Percentiles rank a stretch among this genome's conserved stretches.
phyloP scores from a whole-genome alignment of 1,140 invertebrate genomes.

The Neomicropteryx cornuta region DNA sequence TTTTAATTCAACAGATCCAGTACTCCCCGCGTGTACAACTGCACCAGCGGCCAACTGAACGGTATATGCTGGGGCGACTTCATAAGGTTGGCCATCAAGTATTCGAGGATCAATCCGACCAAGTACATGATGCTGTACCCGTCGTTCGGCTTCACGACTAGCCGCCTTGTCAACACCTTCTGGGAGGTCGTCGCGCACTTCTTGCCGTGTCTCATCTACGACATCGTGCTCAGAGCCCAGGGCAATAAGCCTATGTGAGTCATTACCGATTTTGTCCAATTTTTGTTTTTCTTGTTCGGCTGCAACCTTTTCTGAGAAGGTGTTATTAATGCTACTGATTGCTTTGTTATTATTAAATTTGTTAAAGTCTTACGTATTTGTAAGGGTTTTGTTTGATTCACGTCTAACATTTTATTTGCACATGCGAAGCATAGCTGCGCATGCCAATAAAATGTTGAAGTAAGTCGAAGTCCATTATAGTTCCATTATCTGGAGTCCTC shows the following conservation, averaged over 20 bases:
- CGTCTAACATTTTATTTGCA: too few relatives aligned
- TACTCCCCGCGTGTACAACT: conserved; percentile 75
- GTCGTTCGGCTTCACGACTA: conserved; percentile 65
- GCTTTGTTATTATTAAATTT: too few relatives aligned
- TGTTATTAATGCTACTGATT: too few relatives aligned
- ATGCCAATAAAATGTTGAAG: too few relatives aligned
- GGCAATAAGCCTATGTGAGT: conserved; percentile 72
- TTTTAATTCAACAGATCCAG: conserved; percentile 37
- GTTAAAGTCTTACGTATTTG: too few relatives aligned
- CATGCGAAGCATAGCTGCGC: too few relatives aligned
- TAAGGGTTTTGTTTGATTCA: too few relatives aligned
- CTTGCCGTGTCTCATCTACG: conserved; percentile 68
- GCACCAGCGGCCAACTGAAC: conserved; percentile 76
- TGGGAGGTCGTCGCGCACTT: conserved; percentile 62
- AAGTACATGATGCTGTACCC: conserved; percentile 84
- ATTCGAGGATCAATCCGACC: conserved; percentile 61
- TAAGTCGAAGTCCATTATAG: too few relatives aligned
- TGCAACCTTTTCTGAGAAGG: too few relatives aligned
- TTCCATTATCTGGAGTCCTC: too few relatives aligned
- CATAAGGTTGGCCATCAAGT: conserved; percentile 51
- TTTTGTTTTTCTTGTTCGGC: too few relatives aligned
- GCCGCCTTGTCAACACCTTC: conserved; percentile 56
- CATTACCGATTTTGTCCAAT: too few relatives aligned
- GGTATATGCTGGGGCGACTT: conserved; percentile 77
- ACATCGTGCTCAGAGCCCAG: conserved; percentile 54